phyloP scores from a whole-genome alignment of 2,888 invertebrate genomes.

The Epsilonema sp. region DNA sequence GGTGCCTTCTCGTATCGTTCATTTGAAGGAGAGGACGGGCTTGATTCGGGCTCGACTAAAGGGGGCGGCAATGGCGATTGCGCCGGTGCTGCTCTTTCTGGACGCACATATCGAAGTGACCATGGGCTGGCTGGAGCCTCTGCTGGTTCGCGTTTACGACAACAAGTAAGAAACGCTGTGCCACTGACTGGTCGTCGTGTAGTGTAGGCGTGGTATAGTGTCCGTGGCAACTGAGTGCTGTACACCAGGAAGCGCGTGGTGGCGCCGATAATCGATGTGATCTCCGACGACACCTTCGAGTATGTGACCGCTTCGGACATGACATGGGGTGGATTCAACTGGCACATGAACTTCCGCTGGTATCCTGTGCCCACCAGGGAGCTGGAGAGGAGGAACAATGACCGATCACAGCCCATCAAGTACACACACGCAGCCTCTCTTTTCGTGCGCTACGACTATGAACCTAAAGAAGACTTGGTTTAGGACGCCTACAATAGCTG shows the following conservation, averaged over 20 bases:
- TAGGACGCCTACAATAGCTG: conserved; percentile 89
- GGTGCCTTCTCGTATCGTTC: conserved; percentile 35
- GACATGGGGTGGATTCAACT: conserved; percentile 99
- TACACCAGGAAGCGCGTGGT: conserved; percentile 69
- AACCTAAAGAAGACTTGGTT: neutral
- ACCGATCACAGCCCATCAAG: conserved; percentile 69
- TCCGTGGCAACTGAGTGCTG: neutral
- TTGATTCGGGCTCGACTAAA: conserved; percentile 79
- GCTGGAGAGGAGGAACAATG: conserved; percentile 74
- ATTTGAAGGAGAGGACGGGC: conserved; percentile 79
- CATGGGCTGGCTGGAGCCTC: conserved; percentile 88
- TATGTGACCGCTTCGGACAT: conserved; percentile 96
- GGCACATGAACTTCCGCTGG: conserved; percentile 86
- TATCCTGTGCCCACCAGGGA: conserved; percentile 93
- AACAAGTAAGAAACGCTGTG: conserved; percentile 44
- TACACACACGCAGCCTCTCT: conserved; percentile 12
- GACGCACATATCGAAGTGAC: conserved; percentile 91
- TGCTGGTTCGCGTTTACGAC: conserved; percentile 67
- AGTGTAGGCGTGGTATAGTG: conserved; percentile 2
- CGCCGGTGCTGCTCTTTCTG: conserved; percentile 73
- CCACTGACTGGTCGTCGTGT: conserved; percentile 1
- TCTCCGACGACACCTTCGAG: conserved; percentile 94
- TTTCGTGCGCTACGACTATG: neutral
- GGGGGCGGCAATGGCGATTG: conserved; percentile 74
- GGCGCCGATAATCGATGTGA: conserved; percentile 94